Evolutionary conservation across 2,888 invertebrate species (phyloP).

Genomic region (Taenaris catops): DNA sequence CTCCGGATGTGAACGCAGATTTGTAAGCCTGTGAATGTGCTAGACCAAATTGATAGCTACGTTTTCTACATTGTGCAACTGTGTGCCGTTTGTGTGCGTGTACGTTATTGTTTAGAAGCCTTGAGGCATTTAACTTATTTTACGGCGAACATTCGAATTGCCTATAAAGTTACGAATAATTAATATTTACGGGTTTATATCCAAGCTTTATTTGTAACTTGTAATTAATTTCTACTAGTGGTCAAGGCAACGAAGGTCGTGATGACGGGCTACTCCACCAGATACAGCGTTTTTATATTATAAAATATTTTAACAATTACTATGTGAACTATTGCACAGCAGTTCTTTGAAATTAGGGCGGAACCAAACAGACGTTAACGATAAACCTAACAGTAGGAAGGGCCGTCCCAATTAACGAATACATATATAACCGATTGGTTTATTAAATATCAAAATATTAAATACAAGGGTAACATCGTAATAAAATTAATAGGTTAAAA

Average conservation of each 20-base stretch:
- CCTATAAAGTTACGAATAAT: slow-evolving; percentile 65
- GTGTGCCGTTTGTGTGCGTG: slow-evolving; percentile 36
- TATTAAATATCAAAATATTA: slow-evolving; percentile 18
- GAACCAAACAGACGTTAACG: background rate
- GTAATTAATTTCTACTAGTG: slow-evolving; percentile 54
- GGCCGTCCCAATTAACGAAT: slow-evolving; percentile 2
- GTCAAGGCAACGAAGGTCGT: slow-evolving; percentile 51
- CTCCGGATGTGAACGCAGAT: slow-evolving; percentile 74
- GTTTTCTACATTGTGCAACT: slow-evolving; percentile 51
- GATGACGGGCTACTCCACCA: no score
- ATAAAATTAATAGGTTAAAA: slow-evolving; percentile 68
- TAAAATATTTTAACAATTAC: no score
- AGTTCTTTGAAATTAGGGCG: slow-evolving; percentile 4
- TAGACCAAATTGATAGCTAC: slow-evolving; percentile 67
- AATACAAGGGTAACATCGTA: slow-evolving; percentile 67
- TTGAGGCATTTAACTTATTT: slow-evolving; percentile 62
- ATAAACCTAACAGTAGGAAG: slow-evolving; percentile 5
- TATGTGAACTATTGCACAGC: slow-evolving; percentile 6
- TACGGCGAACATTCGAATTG: slow-evolving; percentile 57
- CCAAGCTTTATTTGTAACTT: slow-evolving; percentile 28
- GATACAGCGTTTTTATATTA: no score
- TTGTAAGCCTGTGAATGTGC: slow-evolving; percentile 64
- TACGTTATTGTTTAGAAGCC: slow-evolving; percentile 41
- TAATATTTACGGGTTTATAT: slow-evolving; percentile 50
- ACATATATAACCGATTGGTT: background rate